Evolutionary conservation across 2,797 vertebrate genomes (phyloP), one percentile per base, ranked within the genome.

Genomic region (Poeciliopsis gracilis): DNA sequence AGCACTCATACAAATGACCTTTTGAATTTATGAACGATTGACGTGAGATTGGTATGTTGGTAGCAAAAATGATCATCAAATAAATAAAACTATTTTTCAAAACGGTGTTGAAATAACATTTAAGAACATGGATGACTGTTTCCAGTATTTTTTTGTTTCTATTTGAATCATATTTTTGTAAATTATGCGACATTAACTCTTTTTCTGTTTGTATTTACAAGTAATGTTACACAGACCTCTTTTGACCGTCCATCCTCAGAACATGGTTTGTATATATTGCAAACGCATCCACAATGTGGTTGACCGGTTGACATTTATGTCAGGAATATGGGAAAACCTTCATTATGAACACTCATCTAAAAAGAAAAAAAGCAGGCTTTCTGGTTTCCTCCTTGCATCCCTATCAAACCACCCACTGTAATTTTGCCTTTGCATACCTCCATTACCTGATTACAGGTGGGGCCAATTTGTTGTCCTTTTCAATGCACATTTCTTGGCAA

Each of bases 221-320:
- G 55, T 77, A 71, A 59, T 38, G 73, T 12, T 46, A 79, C 76
- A 73, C 66, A 76, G 23, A 84, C 72, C 73, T 75, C 43, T 77
- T 57, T 73, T 84, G 81, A 75, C 94, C 93, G 93, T 95, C 95
- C 94, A 90, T 77, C 69, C 81, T 70, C 80, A 43, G 38, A 82
- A 55, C 51, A 86, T 55, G 38, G 33, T 82, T 81, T 91, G 86
- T 90, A 86, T 79, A 84, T 90, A 82, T 78, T 86, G 49, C 84
- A 88, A 15, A 72, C 46, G 41, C 75, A 85, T 90, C 79, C 71
- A 73, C 75, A 43, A 51, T 76, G 59, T 75, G 82, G 72, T 81
- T 53, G 78, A 81, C 41, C 72, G 80, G 75, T 85, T 88, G 38
- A 71, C 69, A 82, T 81, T 81, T 46, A n/a, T 55, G 76, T 90